Percentiles rank a stretch among this genome's conserved stretches.
Conservation (phyloP, 2,113 vertebrate genomes). For the Poeciliopsis occidentalis region DNA sequence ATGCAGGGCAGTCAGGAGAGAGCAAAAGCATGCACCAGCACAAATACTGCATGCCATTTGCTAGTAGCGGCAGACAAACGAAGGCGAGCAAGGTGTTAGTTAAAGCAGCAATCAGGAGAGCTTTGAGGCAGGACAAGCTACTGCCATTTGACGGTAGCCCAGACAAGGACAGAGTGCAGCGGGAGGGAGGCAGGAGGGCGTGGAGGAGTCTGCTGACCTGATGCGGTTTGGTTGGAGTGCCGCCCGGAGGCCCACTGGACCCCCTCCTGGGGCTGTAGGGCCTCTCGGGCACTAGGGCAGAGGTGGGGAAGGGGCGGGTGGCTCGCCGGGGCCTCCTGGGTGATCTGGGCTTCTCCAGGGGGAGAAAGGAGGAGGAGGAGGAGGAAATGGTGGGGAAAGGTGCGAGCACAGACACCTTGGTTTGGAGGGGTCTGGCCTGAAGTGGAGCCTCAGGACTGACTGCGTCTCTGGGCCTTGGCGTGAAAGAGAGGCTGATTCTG, state of each 20-base stretch:
- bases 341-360: slow-evolving; percentile 88
- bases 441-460: slow-evolving; percentile 60
- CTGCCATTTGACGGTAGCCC: slow-evolving; percentile 48
- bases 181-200: slow-evolving; percentile 73
- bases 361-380: slow-evolving; percentile 73
- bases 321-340: slow-evolving; percentile 88
- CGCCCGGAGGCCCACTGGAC: slow-evolving; percentile 77
- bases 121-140: slow-evolving; percentile 25
- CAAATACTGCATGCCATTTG: slow-evolving; percentile 30
- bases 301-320: slow-evolving; percentile 82
- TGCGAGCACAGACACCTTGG: slow-evolving; percentile 44
- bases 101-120: slow-evolving; percentile 51
- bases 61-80: slow-evolving; percentile 33
- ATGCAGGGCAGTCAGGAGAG: slow-evolving; percentile 28
- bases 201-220: slow-evolving; percentile 91
- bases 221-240: slow-evolving; percentile 79
- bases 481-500: slow-evolving; percentile 90
- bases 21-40: slow-evolving; percentile 3
- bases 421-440: slow-evolving; percentile 47
- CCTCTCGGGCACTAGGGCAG: slow-evolving; percentile 82
- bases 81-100: slow-evolving; percentile 55
- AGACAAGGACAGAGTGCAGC: slow-evolving; percentile 50
- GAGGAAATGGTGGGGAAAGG: slow-evolving; percentile 49
- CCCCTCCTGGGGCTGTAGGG: slow-evolving; percentile 85
- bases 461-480: slow-evolving; percentile 82